phyloP scores from a whole-genome alignment of 2,888 invertebrate genomes.

The Callinectes sapidus region DNA sequence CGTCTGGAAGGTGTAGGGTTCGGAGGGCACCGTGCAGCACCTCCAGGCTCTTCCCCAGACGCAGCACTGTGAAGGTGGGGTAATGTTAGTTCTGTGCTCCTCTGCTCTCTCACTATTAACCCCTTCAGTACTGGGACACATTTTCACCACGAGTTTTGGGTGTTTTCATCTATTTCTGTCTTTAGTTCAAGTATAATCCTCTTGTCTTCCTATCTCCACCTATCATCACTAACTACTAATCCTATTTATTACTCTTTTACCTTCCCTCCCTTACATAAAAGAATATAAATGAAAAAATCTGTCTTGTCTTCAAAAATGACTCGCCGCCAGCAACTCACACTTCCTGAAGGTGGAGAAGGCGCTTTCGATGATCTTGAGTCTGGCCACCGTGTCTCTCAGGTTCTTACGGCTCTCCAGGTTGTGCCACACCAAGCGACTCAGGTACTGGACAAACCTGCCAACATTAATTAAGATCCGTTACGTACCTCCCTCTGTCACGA shows the following conservation, averaged over 20 bases:
- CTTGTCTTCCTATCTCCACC: too few relatives aligned
- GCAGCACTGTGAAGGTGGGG: slow-evolving; percentile 81
- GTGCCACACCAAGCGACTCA: slow-evolving; percentile 64
- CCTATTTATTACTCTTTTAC: too few relatives aligned
- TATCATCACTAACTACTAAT: too few relatives aligned
- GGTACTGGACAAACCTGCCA: slow-evolving; percentile 59
- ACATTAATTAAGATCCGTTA: not conserved
- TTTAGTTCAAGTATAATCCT: too few relatives aligned
- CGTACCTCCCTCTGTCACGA: too few relatives aligned
- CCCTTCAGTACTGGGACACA: too few relatives aligned
- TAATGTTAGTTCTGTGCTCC: not conserved
- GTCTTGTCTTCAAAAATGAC: too few relatives aligned
- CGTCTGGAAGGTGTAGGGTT: slow-evolving; percentile 84
- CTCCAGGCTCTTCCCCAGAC: slow-evolving; percentile 90
- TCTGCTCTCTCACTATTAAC: too few relatives aligned
- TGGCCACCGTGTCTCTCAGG: slow-evolving; percentile 52
- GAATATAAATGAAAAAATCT: too few relatives aligned
- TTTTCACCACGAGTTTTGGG: too few relatives aligned
- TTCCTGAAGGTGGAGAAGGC: slow-evolving; percentile 65
- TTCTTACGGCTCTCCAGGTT: slow-evolving; percentile 61
- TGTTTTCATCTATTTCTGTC: too few relatives aligned
- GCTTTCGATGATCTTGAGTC: slow-evolving; percentile 58
- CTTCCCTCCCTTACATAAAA: too few relatives aligned
- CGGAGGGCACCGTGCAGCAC: slow-evolving; percentile 85
- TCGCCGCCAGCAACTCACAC: slow-evolving; percentile 38